Evolutionary conservation across 2,113 vertebrate species (phyloP), one percentile per base, ranked within the genome.

Genomic region (Archocentrus centrarchus): DNA sequence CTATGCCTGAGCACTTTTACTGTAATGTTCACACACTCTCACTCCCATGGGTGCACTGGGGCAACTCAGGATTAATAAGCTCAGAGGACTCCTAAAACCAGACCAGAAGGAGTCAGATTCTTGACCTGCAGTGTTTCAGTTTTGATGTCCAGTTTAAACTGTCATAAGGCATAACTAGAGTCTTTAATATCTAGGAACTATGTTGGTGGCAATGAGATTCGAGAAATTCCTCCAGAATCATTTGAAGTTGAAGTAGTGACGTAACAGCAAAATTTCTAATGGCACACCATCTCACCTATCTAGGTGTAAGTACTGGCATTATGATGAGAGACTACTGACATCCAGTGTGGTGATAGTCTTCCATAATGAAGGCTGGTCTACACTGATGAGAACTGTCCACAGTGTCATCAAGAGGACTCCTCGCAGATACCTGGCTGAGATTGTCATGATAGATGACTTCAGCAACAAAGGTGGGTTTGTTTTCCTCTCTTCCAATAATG

Each of bases 281-380:
- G 22, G 17, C 39, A 1, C 11, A 30, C 15, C 2, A 22, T 70
- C 39, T 44, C 37, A 7, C 79, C 39, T 63, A 37, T 66, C 0
- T 80, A 99, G 98, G 95, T 99, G 98, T 95, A 98, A 97, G 86
- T 96, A 93, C 90, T 99, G 98, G 92, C 94, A 96, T 75, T 99
- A 99, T 84, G 96, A 98, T 79, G 97, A 98, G 78, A 95, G 96
- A 50, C 96, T 99, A 22, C 96, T 99, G 5, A 99, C 98, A 83
- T 97, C 97, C 75, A 99, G 98, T 2, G 97, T 99, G 92, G 95
- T 99, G 70, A 99, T 99, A 59, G 98, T 99, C 1, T 99, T 99
- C 95, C 98, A 99, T 94, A 99, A 99, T 0, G 98, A 99, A 62
- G 98, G 98, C 63, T 99, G 98, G 98, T 99, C 98, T 11, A 98